Base-by-base conservation (phyloP, 1,140 invertebrate species). In the Listronotus bonariensis region DNA sequence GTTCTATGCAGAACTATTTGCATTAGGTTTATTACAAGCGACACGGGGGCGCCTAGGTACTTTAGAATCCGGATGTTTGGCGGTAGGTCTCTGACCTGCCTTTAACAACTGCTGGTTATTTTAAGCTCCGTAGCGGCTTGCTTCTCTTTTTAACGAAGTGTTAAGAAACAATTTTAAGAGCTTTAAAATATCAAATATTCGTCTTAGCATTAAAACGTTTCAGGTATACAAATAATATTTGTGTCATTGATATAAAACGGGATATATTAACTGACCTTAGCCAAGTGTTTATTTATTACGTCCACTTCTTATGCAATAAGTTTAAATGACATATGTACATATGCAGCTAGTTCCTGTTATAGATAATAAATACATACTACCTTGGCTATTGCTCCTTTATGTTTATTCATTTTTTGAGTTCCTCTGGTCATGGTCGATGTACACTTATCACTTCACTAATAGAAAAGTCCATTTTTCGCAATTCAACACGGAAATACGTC, bases 11-110 rank as follows among this genome's bases (percentile, higher is more conserved):
- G 26, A 51, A 12, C 31, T 20, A 20, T 6, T 8, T 18, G 18
- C n/a, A 51, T n/a, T 32, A 10, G 6, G 17, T 26, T 9, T 32
- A 18, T 18, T 46, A n/a, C 42, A 31, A 34, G 38, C 45, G 45
- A 17, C 59, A 20, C 10, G n/a, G 11, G 14, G 59, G 59, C 59
- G 59, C 59, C 59, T 53, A 42, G 14, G 36, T 51, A 45, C 49
- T 53, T 53, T 20, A 53, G 53, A 60, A 49, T 49, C 57, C 57
- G 57, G 57, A 60, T 60, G 57, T 60, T 38, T 14, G 14, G 15
- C 26, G 8, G 32, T 26, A 18, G 59, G 59, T 62, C 36, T 53
- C 40, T 62, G 59, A 62, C 59, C 59, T 34, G 34, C 18, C 14
- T 53, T 40, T 34, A 60, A 17, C 38, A 31, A 26, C 45, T 51